Base-by-base conservation (phyloP, 2,113 vertebrate species). In the Vulpes vulpes region DNA sequence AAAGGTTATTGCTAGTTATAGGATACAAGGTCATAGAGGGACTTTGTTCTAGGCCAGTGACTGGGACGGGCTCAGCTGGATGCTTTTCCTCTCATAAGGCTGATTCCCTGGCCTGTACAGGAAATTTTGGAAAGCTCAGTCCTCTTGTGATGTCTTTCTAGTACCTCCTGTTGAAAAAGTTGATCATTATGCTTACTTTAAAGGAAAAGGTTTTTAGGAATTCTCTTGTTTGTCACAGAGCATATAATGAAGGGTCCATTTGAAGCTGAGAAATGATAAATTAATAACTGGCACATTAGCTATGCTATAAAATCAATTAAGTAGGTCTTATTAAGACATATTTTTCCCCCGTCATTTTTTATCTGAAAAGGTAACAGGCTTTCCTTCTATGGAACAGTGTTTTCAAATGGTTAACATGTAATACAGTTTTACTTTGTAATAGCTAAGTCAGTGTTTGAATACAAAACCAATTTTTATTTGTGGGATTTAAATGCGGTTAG, bases 391-490 rank as follows among this genome's bases (percentile, higher is more conserved):
- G 43, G 5, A 87, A 17, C 71, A 25, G 2, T 78, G 19, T 91
- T 96, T 95, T 62, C 35, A 71, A 74, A 17, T 71, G 55, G 86
- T 94, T 88, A 81, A 86, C 65, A 27, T 20, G 51, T 14, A 73
- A 78, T 65, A 35, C 9, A 67, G 55, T 25, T 89, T 93, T 51
- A 62, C 19, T 84, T 91, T 81, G 62, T 95, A 91, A 38, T 43
- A 91, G 25, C 27, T 49, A 32, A 84, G 49, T 85, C 62, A 69
- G 38, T 57, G 17, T 71, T 95, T 88, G 64, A 80, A 65, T 80
- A 67, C 7, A 67, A 60, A 89, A 65, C 22, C 57, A 84, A 53
- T 12, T 73, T 86, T 71, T 91, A 62, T 71, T 79, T 43, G 32
- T 83, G 74, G 20, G 83, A 71, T 90, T 73, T 87, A 93, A 51